Evolutionary conservation across 2,113 vertebrate genomes (phyloP).

Genomic region (Entomyzon cyanotis): DNA sequence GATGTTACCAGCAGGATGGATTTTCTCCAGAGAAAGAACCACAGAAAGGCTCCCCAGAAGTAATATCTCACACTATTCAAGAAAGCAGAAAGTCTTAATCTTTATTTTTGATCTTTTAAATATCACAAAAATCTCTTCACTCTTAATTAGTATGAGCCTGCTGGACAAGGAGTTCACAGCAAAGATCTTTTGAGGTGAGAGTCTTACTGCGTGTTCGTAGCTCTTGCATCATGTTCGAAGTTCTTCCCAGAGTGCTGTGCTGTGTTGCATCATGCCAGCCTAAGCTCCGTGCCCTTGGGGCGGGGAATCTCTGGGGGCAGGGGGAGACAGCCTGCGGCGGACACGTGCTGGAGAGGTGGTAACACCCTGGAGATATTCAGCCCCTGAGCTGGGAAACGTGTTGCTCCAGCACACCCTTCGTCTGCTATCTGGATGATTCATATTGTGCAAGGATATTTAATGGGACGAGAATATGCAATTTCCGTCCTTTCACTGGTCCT

Average conservation of each 20-base stretch:
- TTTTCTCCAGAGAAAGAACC: not conserved
- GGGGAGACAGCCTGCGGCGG: not conserved
- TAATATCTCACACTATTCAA: not conserved
- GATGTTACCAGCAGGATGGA: not conserved
- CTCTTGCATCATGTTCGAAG: not conserved
- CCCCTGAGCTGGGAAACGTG: not conserved
- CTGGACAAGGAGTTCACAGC: not conserved
- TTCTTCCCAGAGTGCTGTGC: not conserved
- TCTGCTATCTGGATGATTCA: not conserved
- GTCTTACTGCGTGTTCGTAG: not conserved
- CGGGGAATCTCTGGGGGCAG: rapidly evolving
- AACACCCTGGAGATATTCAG: not conserved
- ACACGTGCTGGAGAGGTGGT: not conserved
- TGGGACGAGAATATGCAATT: not conserved
- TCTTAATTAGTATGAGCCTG: not conserved
- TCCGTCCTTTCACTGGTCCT: not conserved
- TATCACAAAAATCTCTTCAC: not conserved
- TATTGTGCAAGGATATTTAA: not conserved
- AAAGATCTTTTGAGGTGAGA: not conserved
- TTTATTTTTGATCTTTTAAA: not conserved
- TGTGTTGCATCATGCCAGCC: not conserved
- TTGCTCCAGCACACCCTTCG: not conserved
- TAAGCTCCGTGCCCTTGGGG: not conserved
- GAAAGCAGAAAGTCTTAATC: not conserved
- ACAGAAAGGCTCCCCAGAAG: not conserved